A percentile compares a stretch with the other conserved stretches of the same genome.
phyloP scores from a whole-genome alignment of 2,797 vertebrate species.

The Urophycis tenuis region DNA sequence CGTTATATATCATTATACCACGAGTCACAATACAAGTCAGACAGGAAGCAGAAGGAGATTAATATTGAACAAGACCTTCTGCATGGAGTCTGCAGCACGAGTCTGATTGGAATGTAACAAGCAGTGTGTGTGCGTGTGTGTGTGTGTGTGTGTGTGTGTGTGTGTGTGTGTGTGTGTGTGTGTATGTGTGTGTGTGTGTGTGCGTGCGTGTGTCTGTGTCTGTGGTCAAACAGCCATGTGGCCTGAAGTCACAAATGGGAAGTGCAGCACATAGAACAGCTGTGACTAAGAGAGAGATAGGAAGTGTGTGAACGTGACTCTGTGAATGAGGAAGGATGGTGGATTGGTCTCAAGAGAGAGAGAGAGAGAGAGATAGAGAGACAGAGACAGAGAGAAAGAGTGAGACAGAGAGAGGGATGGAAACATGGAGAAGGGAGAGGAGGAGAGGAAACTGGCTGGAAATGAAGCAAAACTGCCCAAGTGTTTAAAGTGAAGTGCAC shows the following conservation, averaged over 20 bases:
- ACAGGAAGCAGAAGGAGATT: background rate
- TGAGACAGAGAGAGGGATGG: background rate
- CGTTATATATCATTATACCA: background rate
- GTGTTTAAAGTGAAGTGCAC: background rate
- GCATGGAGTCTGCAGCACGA: background rate
- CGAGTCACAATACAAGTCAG: background rate
- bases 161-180: background rate
- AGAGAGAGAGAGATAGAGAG: background rate
- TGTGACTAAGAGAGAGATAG: conserved; percentile 3
- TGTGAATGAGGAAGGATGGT: background rate
- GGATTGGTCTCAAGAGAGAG: background rate
- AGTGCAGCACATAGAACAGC: background rate
- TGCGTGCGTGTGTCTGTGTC: background rate
- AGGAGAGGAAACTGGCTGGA: background rate
- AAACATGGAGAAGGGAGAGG: background rate
- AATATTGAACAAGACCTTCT: background rate
- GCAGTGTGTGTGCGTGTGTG: background rate
- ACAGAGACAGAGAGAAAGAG: background rate
- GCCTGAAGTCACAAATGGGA: background rate
- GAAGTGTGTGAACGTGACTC: background rate
- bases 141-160: background rate
- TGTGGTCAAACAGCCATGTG: background rate
- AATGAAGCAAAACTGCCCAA: background rate
- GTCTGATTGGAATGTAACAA: background rate
- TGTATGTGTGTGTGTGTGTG: background rate